These are phyloP conservation scores for Trachelus stipa DNA, from an alignment of 2,888 invertebrate species.

Conservation along the genomic window DNA sequence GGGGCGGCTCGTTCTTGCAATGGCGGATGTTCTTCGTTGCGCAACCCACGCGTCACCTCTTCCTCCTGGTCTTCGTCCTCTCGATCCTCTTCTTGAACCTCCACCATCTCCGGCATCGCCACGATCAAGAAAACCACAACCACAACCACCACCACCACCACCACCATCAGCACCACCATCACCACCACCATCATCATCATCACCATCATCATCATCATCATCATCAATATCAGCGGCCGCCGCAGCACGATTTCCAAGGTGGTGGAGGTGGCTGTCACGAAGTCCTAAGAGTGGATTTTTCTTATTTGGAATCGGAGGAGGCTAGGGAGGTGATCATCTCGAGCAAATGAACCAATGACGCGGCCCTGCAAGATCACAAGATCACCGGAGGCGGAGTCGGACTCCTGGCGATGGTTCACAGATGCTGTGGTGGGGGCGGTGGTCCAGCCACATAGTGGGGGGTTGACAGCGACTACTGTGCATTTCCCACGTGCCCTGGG, in stretches of 20 bases:
- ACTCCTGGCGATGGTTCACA: constrained; percentile 40
- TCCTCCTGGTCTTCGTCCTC: constrained; percentile 31
- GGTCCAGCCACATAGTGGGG: constrained; percentile 57
- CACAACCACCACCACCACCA: too few relatives aligned
- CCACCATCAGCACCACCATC: too few relatives aligned
- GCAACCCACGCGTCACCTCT: constrained; percentile 48
- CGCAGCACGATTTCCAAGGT: background rate
- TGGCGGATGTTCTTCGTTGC: constrained; percentile 47
- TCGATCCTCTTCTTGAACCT: constrained; percentile 27
- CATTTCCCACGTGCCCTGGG: constrained; percentile 74
- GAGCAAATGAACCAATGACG: constrained; percentile 50
- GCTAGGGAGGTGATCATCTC: constrained; percentile 14
- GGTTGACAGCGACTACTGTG: constrained; percentile 71
- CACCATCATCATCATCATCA: background rate
- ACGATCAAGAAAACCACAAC: too few relatives aligned
- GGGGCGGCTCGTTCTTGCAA: constrained; percentile 42
- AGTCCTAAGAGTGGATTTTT: background rate
- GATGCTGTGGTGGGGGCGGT: constrained; percentile 54
- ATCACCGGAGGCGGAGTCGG: constrained; percentile 54
- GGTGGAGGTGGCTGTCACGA: constrained; percentile 44
- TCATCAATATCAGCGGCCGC: constrained; percentile 1
- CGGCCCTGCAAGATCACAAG: constrained; percentile 41
- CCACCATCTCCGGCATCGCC: background rate
- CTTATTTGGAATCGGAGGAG: background rate
- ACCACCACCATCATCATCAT: too few relatives aligned